These are phyloP conservation scores for Python bivittatus DNA, from an alignment of 2,113 vertebrate genomes.

Conservation along the genomic window DNA sequence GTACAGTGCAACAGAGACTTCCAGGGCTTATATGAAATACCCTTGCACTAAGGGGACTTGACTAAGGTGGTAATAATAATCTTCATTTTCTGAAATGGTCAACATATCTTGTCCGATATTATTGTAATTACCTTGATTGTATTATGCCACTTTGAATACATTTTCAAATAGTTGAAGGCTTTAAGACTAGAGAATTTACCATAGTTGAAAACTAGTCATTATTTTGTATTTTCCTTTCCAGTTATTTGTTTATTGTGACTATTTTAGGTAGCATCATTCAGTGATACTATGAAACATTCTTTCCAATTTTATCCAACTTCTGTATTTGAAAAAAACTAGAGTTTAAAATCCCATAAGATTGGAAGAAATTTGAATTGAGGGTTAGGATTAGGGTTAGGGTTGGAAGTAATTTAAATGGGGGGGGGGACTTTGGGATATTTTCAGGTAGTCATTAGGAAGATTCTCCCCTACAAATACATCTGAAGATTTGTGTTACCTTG, in stretches of 20 bases:
- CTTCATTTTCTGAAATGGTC: neutral
- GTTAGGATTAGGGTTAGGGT: neutral
- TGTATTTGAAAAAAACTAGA: neutral
- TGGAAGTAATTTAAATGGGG: neutral
- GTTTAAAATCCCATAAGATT: neutral
- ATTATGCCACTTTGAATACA: constrained; percentile 12
- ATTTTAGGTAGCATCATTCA: neutral
- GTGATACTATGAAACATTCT: constrained; percentile 4
- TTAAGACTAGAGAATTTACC: constrained; percentile 3
- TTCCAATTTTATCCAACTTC: neutral
- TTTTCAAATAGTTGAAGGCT: constrained; percentile 2
- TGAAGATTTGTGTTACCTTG: neutral
- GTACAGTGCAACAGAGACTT: constrained; percentile 8
- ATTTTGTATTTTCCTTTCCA: constrained; percentile 31
- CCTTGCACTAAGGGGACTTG: neutral
- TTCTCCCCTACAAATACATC: neutral
- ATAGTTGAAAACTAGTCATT: constrained; percentile 27
- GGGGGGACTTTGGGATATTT: neutral
- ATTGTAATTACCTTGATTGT: neutral
- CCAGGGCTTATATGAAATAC: neutral
- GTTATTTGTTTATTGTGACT: constrained; percentile 54
- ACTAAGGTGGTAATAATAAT: neutral
- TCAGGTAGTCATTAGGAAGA: neutral
- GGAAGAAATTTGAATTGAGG: neutral
- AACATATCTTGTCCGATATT: constrained; percentile 9